A percentile compares a stretch with the other conserved stretches of the same genome.
phyloP scores from a whole-genome alignment of 2,797 vertebrate species.

The Rhabdomys pumilio region DNA sequence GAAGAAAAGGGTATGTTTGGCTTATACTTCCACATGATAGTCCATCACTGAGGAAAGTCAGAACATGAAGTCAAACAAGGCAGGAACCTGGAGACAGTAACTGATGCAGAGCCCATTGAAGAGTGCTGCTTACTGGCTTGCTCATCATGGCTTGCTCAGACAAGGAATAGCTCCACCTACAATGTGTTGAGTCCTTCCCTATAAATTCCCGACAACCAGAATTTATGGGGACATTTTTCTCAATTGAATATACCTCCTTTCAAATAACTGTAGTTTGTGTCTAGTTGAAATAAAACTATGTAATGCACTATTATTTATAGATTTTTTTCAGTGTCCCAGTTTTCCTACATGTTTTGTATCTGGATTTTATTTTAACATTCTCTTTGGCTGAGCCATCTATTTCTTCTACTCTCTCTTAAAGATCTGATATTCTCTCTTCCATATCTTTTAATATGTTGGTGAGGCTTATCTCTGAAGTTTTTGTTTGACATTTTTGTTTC shows the following conservation, averaged over 20 bases:
- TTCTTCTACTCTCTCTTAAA: not conserved
- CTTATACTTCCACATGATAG: not conserved
- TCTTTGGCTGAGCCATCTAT: not conserved
- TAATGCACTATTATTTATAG: not conserved
- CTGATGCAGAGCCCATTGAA: not conserved
- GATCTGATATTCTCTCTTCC: not conserved
- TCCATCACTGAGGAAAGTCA: not conserved
- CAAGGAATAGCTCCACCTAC: not conserved
- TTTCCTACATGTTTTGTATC: not conserved
- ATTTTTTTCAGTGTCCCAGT: not conserved
- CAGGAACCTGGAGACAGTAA: not conserved
- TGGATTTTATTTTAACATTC: not conserved
- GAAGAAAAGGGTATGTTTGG: not conserved
- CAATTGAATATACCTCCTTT: not conserved
- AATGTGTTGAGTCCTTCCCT: not conserved
- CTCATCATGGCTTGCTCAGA: not conserved
- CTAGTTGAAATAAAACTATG: not conserved
- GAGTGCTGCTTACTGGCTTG: not conserved
- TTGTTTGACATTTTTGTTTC: not conserved
- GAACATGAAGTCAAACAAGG: not conserved
- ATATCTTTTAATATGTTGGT: not conserved
- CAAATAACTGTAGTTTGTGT: not conserved
- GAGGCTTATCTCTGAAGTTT: not conserved
- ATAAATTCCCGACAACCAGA: not conserved
- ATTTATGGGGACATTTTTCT: not conserved